A percentile compares a stretch with the other conserved stretches of the same genome.
Evolutionary conservation across 1,140 invertebrate genomes (phyloP).

Genomic region (Pollicipes pollicipes): DNA sequence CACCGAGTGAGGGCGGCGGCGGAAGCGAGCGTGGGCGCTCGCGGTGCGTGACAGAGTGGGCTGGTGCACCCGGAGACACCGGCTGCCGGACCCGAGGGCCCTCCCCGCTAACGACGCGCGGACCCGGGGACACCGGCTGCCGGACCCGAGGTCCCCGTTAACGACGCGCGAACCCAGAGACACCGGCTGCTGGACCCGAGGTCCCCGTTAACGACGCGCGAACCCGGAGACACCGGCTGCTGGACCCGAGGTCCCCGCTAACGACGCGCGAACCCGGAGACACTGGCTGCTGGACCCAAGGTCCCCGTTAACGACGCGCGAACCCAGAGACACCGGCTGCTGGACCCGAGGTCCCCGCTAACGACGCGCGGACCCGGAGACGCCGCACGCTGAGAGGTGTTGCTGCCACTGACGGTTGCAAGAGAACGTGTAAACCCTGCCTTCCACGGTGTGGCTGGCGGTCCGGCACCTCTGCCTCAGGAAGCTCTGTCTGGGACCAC

Average conservation of each 20-base stretch:
- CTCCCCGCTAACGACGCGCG: not conserved
- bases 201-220: not conserved
- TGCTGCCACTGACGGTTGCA: no score
- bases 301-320: not conserved
- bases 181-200: no score
- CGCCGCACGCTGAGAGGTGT: no score
- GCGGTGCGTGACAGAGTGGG: no score
- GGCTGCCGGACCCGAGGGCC: not conserved
- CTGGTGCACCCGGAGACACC: not conserved
- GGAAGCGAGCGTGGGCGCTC: not conserved
- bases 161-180: not conserved
- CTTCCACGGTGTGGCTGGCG: not conserved
- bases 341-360: no score
- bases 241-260: not conserved
- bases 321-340: not conserved
- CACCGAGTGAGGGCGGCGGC: not conserved
- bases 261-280: not conserved
- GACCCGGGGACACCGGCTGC: not conserved
- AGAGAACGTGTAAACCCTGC: no score
- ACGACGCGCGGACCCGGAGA: no score
- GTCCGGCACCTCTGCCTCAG: no score
- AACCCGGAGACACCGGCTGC: not conserved
- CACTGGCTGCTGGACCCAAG: no score
- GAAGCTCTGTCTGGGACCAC: no score
- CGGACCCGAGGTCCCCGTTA: not conserved